These are phyloP conservation scores for Danionella cerebrum DNA, from an alignment of 2,113 vertebrate genomes.

Conservation along the genomic window DNA sequence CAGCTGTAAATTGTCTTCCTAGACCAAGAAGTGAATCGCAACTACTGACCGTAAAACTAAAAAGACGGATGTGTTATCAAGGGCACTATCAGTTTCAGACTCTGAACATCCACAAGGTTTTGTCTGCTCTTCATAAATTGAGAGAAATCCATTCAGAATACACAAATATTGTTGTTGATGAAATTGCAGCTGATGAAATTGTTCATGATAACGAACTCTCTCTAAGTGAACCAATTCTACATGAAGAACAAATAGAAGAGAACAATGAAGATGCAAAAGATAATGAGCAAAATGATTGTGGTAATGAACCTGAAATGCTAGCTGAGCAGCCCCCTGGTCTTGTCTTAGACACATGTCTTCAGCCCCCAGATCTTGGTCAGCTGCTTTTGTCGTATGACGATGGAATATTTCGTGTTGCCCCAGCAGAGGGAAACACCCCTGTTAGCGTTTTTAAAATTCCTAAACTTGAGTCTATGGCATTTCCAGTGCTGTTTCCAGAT, in stretches of 20 bases:
- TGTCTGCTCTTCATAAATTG: slow-evolving; percentile 11
- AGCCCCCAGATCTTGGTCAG: slow-evolving; percentile 24
- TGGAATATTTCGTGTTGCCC: slow-evolving; percentile 30
- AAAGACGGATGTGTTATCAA: slow-evolving; percentile 26
- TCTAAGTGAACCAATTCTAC: not conserved
- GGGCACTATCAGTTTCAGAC: slow-evolving; percentile 36
- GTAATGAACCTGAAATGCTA: not conserved
- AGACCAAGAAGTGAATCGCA: slow-evolving; percentile 33
- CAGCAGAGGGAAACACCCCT: slow-evolving; percentile 17
- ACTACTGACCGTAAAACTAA: slow-evolving; percentile 26
- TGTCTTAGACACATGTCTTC: slow-evolving; percentile 26
- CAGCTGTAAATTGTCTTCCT: slow-evolving; percentile 5
- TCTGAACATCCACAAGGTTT: slow-evolving; percentile 23
- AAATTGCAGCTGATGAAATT: not conserved
- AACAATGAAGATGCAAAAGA: not conserved
- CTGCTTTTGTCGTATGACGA: slow-evolving; percentile 28
- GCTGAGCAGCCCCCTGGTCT: not conserved
- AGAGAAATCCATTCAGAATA: slow-evolving; percentile 34
- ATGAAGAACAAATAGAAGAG: not conserved
- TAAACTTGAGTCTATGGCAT: slow-evolving; percentile 24
- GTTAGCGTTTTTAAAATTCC: slow-evolving; percentile 28
- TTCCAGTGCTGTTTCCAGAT: slow-evolving; percentile 27
- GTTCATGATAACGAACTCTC: not conserved
- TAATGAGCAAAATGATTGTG: not conserved
- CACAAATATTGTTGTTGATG: not conserved